Conservation (phyloP, 2,797 vertebrate genomes). For the Ctenochaetus hawaiiensis region DNA sequence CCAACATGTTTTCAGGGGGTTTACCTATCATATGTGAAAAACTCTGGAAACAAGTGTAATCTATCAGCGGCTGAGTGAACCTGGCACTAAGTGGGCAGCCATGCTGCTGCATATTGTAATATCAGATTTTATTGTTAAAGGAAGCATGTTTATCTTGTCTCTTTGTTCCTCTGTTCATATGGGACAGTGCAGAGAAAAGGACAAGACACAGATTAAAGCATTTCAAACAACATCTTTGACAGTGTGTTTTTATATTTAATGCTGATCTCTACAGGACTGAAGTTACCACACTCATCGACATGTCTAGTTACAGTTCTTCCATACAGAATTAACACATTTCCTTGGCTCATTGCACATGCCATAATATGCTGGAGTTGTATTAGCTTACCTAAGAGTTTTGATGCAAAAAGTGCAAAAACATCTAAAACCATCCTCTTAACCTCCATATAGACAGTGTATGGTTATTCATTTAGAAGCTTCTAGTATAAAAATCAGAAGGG, state of each 20-base stretch:
- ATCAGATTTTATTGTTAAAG: conserved; percentile 55
- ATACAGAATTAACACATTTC: conserved; percentile 54
- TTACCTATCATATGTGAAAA: conserved; percentile 21
- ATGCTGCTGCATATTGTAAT: conserved; percentile 37
- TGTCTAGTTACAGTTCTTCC: conserved; percentile 39
- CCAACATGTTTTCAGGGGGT: conserved; percentile 46
- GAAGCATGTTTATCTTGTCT: conserved; percentile 57
- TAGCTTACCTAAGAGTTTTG: conserved; percentile 38
- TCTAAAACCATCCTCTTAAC: conserved; percentile 17
- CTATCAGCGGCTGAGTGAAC: conserved; percentile 21
- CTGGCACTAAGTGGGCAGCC: conserved; percentile 10
- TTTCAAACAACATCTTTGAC: conserved; percentile 45
- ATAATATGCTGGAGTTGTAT: conserved; percentile 34
- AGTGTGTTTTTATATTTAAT: conserved; percentile 60
- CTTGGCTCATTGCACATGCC: conserved; percentile 62
- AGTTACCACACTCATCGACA: conserved; percentile 10
- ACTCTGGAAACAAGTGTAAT: conserved; percentile 26
- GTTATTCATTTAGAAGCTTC: conserved; percentile 50
- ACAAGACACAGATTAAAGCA: conserved; percentile 62
- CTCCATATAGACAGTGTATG: conserved; percentile 34
- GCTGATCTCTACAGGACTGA: conserved; percentile 29
- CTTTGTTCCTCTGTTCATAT: conserved; percentile 34
- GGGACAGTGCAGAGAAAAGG: conserved; percentile 26
- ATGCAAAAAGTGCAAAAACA: conserved; percentile 66
- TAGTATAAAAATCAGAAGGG: conserved; percentile 69